Evolutionary conservation across 2,113 vertebrate genomes (phyloP).

Genomic region (Takifugu bimaculatus): DNA sequence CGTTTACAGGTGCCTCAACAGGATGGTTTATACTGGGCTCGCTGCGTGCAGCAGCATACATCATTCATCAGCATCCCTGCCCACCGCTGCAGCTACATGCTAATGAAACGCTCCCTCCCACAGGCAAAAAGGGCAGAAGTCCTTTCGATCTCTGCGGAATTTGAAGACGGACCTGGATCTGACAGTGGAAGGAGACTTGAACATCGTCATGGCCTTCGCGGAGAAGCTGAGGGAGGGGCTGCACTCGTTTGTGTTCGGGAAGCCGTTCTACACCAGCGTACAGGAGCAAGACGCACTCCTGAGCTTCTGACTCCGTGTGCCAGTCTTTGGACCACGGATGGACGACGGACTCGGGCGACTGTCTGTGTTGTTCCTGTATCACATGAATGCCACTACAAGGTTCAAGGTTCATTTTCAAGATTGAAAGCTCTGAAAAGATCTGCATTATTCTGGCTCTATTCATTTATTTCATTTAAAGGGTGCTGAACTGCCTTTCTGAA

Average conservation of each 20-base stretch:
- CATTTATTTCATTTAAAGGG: constrained; percentile 33
- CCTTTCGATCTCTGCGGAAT: constrained; percentile 88
- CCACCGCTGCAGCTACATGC: constrained; percentile 41
- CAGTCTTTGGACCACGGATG: constrained; percentile 1
- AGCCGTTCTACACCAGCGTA: constrained; percentile 89
- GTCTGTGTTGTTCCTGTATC: background rate
- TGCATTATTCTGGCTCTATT: constrained; percentile 45
- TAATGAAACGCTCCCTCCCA: constrained; percentile 29
- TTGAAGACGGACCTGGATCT: constrained; percentile 92
- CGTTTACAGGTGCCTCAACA: constrained; percentile 52
- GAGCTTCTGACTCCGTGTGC: constrained; percentile 78
- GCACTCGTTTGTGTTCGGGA: constrained; percentile 93
- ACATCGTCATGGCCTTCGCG: constrained; percentile 93
- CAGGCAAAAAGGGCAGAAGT: constrained; percentile 95
- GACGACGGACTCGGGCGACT: background rate
- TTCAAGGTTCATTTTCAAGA: background rate
- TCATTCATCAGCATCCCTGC: constrained; percentile 40
- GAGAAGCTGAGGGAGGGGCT: constrained; percentile 95
- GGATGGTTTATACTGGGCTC: constrained; percentile 40
- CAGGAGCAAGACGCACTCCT: constrained; percentile 91
- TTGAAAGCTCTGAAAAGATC: background rate
- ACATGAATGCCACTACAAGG: constrained; percentile 6
- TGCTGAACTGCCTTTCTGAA: constrained; percentile 14
- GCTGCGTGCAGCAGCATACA: constrained; percentile 45
- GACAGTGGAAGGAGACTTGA: constrained; percentile 91